Percentiles rank a stretch among this genome's conserved stretches.
Evolutionary conservation across 2,113 vertebrate genomes (phyloP).

Genomic region (Trematomus loennbergii): DNA sequence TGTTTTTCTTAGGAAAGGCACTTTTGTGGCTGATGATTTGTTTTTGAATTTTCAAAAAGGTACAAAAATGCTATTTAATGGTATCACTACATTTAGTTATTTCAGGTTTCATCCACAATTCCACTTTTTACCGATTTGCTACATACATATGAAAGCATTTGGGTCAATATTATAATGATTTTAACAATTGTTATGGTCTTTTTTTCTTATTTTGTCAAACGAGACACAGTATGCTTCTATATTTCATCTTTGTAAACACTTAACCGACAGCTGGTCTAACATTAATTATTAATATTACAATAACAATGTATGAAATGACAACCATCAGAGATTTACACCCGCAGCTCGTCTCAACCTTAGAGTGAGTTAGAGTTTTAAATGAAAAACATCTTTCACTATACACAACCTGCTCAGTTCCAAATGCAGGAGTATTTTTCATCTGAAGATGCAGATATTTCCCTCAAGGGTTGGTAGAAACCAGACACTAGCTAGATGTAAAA

Average conservation of each 20-base stretch:
- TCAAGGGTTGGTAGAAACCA: no score
- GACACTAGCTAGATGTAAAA: no score
- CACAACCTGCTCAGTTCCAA: neutral
- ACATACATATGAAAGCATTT: neutral
- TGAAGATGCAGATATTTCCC: no score
- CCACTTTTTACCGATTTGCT: neutral
- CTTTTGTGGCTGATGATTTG: neutral
- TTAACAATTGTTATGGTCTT: neutral
- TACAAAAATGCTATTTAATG: neutral
- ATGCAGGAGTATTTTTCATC: no score
- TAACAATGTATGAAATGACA: neutral
- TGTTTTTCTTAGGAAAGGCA: neutral
- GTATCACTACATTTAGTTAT: neutral
- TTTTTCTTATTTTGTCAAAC: neutral
- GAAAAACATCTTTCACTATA: neutral
- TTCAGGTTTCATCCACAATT: neutral
- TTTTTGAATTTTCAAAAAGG: neutral
- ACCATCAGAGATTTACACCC: neutral
- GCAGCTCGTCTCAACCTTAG: neutral
- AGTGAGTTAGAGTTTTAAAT: neutral
- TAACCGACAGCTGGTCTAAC: neutral
- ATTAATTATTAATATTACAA: neutral
- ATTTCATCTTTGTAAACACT: neutral
- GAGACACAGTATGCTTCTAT: neutral
- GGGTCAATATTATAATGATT: neutral